Evolutionary conservation across 2,888 invertebrate genomes (phyloP).

Genomic region (Limenitis camilla): DNA sequence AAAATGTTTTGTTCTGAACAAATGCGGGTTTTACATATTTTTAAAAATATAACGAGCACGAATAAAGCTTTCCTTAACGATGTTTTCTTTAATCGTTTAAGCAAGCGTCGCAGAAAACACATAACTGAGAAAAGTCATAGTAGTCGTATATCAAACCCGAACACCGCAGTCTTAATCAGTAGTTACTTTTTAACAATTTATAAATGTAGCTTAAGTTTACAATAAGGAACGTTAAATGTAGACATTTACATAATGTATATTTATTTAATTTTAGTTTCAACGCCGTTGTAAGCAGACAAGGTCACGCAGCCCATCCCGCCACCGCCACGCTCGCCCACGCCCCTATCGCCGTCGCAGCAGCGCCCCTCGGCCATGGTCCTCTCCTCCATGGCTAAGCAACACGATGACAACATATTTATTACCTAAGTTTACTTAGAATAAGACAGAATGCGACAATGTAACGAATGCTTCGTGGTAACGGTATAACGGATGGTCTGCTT

Average conservation of each 20-base stretch:
- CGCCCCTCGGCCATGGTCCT: conserved; percentile 51
- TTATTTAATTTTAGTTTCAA: conserved; percentile 61
- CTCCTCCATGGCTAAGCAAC: conserved; percentile 45
- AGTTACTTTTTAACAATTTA: too few species aligned
- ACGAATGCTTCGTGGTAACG: conserved; percentile 39
- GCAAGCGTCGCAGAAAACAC: too few species aligned
- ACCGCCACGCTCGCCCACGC: conserved; percentile 37
- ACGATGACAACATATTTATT: conserved; percentile 54
- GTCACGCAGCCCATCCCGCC: conserved; percentile 73
- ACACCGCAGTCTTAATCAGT: too few species aligned
- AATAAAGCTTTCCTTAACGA: too few species aligned
- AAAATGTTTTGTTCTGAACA: too few species aligned
- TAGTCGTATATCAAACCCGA: too few species aligned
- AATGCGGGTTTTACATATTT: too few species aligned
- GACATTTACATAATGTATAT: background rate
- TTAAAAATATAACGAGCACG: too few species aligned
- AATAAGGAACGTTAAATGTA: too few species aligned
- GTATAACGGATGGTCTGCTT: conserved; percentile 33
- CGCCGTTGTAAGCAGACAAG: conserved; percentile 73
- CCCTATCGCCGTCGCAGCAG: conserved; percentile 53
- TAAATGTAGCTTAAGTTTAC: too few species aligned
- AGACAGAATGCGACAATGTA: conserved; percentile 49
- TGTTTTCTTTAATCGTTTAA: too few species aligned
- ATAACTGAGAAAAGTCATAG: too few species aligned
- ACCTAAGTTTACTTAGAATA: conserved; percentile 45